Percentiles rank a stretch among this genome's conserved stretches.
phyloP scores from a whole-genome alignment of 2,888 invertebrate genomes.

The Octonoba sinensis region DNA sequence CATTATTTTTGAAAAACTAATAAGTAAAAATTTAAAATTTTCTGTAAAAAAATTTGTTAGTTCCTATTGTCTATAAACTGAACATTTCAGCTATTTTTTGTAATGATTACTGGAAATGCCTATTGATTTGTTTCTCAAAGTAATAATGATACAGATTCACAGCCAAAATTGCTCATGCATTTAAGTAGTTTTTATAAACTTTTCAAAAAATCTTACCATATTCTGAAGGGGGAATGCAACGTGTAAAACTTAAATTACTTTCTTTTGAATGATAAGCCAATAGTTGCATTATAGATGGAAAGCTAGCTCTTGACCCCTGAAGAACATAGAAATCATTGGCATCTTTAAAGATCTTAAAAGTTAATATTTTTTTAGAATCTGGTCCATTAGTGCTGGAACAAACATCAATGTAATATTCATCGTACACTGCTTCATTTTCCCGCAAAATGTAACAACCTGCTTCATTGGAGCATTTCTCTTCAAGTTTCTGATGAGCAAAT shows the following conservation, averaged over 20 bases:
- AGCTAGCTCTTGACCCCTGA: constrained; percentile 35
- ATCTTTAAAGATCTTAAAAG: constrained; percentile 46
- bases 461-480: constrained; percentile 81
- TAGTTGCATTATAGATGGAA: constrained; percentile 77
- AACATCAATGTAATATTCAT: constrained; percentile 85
- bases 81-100: no score
- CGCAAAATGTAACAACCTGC: constrained; percentile 86
- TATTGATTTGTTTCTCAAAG: no score
- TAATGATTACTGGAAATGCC: no score
- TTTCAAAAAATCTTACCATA: constrained; percentile 79
- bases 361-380: constrained; percentile 34
- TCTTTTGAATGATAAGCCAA: constrained; percentile 70
- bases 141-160: no score
- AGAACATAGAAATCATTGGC: constrained; percentile 35
- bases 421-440: constrained; percentile 84
- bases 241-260: constrained; percentile 77
- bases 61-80: no score
- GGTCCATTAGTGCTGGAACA: neutral
- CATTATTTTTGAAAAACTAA: no score
- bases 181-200: no score
- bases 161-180: no score
- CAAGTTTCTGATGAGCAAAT: constrained; percentile 86
- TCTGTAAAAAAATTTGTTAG: no score
- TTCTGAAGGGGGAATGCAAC: constrained; percentile 88
- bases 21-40: no score